These are phyloP conservation scores for Callaeas wilsoni DNA, from an alignment of 2,113 vertebrate genomes.

Conservation along the genomic window DNA sequence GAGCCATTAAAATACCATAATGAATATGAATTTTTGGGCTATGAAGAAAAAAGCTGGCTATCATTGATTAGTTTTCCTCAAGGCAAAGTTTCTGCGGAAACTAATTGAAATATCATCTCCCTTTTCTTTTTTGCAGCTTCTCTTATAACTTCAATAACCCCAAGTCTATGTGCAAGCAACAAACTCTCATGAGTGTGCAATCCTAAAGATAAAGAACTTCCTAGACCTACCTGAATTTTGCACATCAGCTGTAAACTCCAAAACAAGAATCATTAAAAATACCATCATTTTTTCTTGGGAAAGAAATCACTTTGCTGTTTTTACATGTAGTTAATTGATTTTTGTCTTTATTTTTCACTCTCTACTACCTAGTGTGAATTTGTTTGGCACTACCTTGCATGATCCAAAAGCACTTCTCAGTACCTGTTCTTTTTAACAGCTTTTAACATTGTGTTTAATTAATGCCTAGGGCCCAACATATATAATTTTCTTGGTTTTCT, in stretches of 20 bases:
- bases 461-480: neutral
- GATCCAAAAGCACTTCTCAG: neutral
- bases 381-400: neutral
- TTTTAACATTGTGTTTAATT: neutral
- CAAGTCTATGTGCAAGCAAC: neutral
- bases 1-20: neutral
- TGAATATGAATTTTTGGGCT: neutral
- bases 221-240: neutral
- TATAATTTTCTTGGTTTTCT: neutral
- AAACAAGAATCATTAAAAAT: neutral
- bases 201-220: neutral
- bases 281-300: neutral
- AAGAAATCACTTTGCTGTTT: neutral
- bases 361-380: neutral
- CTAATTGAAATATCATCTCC: neutral
- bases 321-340: neutral
- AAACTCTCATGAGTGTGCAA: neutral
- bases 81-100: neutral
- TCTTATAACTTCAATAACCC: neutral
- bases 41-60: neutral
- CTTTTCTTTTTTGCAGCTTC: neutral
- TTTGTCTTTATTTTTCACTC: neutral
- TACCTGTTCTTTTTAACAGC: neutral
- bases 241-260: neutral
- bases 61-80: neutral